These are phyloP conservation scores for Strix uralensis DNA, from an alignment of 2,113 vertebrate genomes.

Conservation along the genomic window DNA sequence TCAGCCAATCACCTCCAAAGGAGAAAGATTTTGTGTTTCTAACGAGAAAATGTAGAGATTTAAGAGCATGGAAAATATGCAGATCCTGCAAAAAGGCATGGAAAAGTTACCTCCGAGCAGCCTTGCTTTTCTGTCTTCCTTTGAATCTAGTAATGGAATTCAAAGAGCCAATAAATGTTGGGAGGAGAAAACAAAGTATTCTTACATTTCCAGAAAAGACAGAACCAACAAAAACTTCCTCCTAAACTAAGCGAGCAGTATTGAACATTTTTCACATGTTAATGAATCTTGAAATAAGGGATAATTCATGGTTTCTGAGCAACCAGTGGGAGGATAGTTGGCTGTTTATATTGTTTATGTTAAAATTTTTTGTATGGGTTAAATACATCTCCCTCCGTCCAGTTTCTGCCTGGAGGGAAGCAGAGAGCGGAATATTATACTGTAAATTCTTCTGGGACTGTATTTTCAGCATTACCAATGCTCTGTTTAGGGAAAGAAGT, in stretches of 20 bases:
- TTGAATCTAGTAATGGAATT: background rate
- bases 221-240: background rate
- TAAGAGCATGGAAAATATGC: background rate
- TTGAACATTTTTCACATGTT: background rate
- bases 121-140: background rate
- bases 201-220: background rate
- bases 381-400: background rate
- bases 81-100: background rate
- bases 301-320: background rate
- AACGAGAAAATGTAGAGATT: background rate
- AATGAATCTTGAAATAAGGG: conserved; percentile 1
- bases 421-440: background rate
- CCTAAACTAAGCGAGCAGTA: background rate
- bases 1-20: background rate
- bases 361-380: conserved; percentile 13
- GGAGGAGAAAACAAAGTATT: background rate
- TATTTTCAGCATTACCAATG: background rate
- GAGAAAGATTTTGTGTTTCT: background rate
- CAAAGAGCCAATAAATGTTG: background rate
- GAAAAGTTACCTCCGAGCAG: background rate
- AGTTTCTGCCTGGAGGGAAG: background rate
- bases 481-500: background rate
- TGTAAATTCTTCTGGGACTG: background rate
- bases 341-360: background rate
- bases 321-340: background rate